Evolutionary conservation across 2,797 vertebrate genomes (phyloP), one percentile per base, ranked within the genome.

Genomic region (Peromyscus melanophrys): DNA sequence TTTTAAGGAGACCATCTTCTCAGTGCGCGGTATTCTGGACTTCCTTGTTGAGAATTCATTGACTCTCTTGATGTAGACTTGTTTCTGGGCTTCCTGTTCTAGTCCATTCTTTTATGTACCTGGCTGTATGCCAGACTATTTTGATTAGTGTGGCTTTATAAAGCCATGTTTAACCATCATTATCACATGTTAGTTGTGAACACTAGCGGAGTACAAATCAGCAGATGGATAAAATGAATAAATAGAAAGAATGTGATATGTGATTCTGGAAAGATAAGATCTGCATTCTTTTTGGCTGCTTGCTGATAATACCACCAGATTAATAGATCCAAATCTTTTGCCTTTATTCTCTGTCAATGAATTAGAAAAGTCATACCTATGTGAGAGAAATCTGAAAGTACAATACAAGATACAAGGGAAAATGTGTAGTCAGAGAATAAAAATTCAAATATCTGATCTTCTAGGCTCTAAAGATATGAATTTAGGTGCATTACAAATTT

Each of bases 361-460:
- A 89, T 77, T 21, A 55, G 84, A 43, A 89, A 94, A 81, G 59
- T 19, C 83, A 40, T 91, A 89, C 92, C 17, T 46, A 55, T 46
- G 57, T 52, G 25, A 93, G 40, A 89, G n/a, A 95, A 2, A 61
- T 6, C 0, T 21, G 83, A 78, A 17, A 19, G 29, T 55, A 90
- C 71, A 75, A 75, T 43, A 40, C 37, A 52, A 40, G 84, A 9
- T 13, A 63, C 6, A 76, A 57, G 52, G 46, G 67, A 86, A 89
- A n/a, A 80, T 78, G 85, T 85, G 11, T 31, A 73, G 40, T 65
- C 81, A 85, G 65, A 91, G 93, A 71, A 61, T 5, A 88, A 69
- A 29, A 4, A 10, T 85, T 91, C 57, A 67, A 91, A 91, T 46
- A 5, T 40, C 55, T 49, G 16, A 57, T 63, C 49, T 89, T 91